Base-by-base conservation (phyloP, 2,797 vertebrate genomes). In the Labroides dimidiatus region DNA sequence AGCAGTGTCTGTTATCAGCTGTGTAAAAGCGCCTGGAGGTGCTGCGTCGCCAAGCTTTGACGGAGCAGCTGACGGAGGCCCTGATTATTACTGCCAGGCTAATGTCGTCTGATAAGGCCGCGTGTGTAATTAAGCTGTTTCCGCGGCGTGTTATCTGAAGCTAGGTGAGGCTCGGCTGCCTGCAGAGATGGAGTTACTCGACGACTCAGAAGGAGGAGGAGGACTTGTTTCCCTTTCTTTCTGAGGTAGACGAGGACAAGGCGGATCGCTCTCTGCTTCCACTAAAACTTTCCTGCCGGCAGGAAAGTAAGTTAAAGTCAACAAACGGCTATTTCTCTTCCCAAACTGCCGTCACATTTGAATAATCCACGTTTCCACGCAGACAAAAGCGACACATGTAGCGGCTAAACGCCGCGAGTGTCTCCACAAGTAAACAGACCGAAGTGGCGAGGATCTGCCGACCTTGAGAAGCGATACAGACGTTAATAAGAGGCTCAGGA, bases 41-140 rank as follows among this genome's bases (percentile, higher is more conserved):
- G 86, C 87, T 69, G 89, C 79, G 80, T 87, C 64, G 78, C 79
- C 81, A 81, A 82, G 83, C 79, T 87, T 80, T 84, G 86, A 88
- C 86, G 56, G 80, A 80, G 73, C 59, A 70, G 69, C 87, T 87
- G 86, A 87, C 87, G 78, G 71, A 58, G 19, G 43, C 78, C 60
- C 79, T 80, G 90, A 92, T 92, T 91, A 91, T 87, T 86, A 87
- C 88, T 66, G 87, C 30, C 66, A 85, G 89, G 84, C 86, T 92
- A 91, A 91, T 91, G 88, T 90, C 84, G 85, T 39, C 87, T 81
- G 91, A 92, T 92, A 92, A 92, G 90, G 75, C 69, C 8, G 78
- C 17, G 75, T 84, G 88, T 91, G 91, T 91, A 92, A 92, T 92
- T 91, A 91, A 92, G 90, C 89, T 78, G 87, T 91, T 91, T 90